Conservation (phyloP, 1,140 invertebrate species). For the Drosophila tsacasi region DNA sequence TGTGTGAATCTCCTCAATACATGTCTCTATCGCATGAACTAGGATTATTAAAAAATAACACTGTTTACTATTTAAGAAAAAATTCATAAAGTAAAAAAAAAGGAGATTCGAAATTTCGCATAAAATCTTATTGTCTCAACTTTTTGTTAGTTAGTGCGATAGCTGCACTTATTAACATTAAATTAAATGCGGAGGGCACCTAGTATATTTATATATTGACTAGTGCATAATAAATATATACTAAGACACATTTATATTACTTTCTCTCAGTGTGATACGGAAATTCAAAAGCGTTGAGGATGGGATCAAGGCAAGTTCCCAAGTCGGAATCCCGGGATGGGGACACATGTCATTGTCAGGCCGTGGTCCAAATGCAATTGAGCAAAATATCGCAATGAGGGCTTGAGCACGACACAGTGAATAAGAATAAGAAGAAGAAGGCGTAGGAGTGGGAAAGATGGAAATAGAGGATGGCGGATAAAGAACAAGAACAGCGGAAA, state of each 20-base stretch:
- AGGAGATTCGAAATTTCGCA: too few species aligned
- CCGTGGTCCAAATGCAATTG: slow-evolving; percentile 54
- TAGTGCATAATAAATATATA: neutral
- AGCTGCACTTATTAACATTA: too few species aligned
- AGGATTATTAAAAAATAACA: too few species aligned
- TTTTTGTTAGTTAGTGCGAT: too few species aligned
- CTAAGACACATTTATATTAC: neutral
- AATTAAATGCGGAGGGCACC: too few species aligned
- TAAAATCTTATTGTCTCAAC: too few species aligned
- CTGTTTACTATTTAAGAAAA: too few species aligned
- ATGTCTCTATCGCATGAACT: too few species aligned
- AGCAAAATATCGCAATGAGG: slow-evolving; percentile 62
- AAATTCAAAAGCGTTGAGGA: slow-evolving; percentile 32
- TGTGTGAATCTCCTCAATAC: too few species aligned
- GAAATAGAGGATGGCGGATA: slow-evolving; percentile 11
- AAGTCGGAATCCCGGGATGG: slow-evolving; percentile 7
- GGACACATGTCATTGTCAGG: slow-evolving; percentile 50
- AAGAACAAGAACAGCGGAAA: slow-evolving; percentile 32
- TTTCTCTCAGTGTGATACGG: neutral
- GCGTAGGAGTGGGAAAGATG: neutral
- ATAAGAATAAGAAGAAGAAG: slow-evolving; percentile 12
- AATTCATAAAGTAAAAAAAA: too few species aligned
- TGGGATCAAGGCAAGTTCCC: slow-evolving; percentile 30
- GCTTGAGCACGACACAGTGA: slow-evolving; percentile 67
- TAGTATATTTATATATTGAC: neutral